These are phyloP conservation scores for Microdon myrmicae DNA, from an alignment of 2,888 invertebrate genomes.

Conservation along the genomic window DNA sequence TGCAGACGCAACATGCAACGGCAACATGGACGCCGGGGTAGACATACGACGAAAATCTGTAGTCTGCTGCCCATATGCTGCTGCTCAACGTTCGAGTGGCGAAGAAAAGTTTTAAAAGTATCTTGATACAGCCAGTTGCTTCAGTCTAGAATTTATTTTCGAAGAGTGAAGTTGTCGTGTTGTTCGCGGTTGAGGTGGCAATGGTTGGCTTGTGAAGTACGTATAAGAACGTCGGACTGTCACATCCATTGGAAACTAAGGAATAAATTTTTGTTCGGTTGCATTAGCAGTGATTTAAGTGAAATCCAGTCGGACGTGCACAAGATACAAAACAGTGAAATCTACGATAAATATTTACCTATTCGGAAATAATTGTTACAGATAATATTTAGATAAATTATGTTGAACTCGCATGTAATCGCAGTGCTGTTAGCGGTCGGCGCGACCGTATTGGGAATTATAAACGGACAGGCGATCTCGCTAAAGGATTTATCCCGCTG, in stretches of 20 bases:
- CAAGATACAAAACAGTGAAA: constrained; percentile 3
- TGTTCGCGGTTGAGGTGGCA: constrained; percentile 3
- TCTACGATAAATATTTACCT: constrained; percentile 11
- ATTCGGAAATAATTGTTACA: constrained; percentile 8
- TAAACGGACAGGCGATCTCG: constrained; percentile 53
- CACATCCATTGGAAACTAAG: constrained; percentile 6
- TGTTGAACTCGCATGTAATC: constrained; percentile 34
- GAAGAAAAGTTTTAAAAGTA: constrained; percentile 55
- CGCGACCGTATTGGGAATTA: constrained; percentile 45
- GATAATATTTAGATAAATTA: constrained; percentile 7
- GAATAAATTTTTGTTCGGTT: constrained; percentile 6
- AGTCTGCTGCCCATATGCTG: constrained; percentile 25
- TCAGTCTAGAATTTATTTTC: constrained; percentile 55
- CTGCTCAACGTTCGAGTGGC: constrained; percentile 18
- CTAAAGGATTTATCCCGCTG: constrained; percentile 64
- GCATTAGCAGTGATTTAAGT: constrained; percentile 13
- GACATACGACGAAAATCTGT: constrained; percentile 44
- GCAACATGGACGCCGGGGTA: constrained; percentile 31
- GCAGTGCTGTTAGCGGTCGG: constrained; percentile 27
- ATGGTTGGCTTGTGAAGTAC: constrained; percentile 14
- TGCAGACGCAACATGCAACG: constrained; percentile 40
- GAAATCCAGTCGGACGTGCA: constrained; percentile 8
- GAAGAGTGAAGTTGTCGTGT: constrained; percentile 54
- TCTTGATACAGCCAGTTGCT: constrained; percentile 57
- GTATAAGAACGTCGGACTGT: constrained; percentile 21